Evolutionary conservation across 2,797 vertebrate genomes (phyloP).

Genomic region (Anomalospiza imberbis): DNA sequence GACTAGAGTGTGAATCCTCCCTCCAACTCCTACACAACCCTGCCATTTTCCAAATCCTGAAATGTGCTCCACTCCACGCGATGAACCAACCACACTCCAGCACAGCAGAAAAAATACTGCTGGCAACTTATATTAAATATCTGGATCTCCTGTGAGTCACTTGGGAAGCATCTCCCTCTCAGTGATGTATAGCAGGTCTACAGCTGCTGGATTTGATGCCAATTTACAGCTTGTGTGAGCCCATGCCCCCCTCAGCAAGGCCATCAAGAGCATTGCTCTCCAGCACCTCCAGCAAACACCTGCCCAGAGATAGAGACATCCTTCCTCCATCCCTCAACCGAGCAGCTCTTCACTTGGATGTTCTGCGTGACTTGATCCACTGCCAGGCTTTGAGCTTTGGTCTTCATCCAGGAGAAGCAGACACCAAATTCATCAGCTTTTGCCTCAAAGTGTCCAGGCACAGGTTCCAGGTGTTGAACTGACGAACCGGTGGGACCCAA

Average conservation of each 20-base stretch:
- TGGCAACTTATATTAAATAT: background rate
- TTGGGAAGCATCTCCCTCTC: background rate
- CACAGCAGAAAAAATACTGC: background rate
- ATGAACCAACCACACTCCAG: background rate
- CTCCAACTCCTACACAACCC: accelerated
- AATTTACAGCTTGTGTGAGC: background rate
- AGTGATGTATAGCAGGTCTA: background rate
- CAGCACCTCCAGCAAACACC: background rate
- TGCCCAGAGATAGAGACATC: background rate
- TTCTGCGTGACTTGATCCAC: background rate
- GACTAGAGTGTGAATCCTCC: background rate
- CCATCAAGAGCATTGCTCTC: background rate
- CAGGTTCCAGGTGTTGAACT: constrained; percentile 20
- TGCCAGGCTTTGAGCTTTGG: constrained; percentile 46
- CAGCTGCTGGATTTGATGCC: background rate
- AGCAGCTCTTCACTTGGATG: constrained; percentile 3
- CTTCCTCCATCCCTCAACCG: background rate
- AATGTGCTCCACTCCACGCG: background rate
- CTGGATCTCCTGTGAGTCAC: background rate
- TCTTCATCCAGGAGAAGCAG: constrained; percentile 26
- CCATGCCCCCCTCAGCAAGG: background rate
- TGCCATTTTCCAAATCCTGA: background rate
- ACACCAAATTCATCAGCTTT: background rate
- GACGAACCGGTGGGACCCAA: background rate
- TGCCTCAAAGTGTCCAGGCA: background rate